Base-by-base conservation (phyloP, 2,113 vertebrate genomes). In the Sakesphorus luctuosus region DNA sequence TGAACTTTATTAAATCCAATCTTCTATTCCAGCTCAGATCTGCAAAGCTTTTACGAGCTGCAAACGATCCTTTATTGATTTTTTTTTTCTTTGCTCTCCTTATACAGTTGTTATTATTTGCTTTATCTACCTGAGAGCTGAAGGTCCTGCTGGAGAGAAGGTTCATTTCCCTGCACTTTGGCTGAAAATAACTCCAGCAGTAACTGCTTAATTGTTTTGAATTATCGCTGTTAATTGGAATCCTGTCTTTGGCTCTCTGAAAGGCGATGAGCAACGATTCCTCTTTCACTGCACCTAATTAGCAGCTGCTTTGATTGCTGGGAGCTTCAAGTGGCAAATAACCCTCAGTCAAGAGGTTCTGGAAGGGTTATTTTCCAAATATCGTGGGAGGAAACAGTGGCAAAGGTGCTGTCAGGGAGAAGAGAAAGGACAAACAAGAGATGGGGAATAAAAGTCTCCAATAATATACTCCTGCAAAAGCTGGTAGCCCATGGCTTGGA, bases 201-300 rank as follows among this genome's bases (percentile, higher is more conserved):
- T 75, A 92, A 72, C 65, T 65, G 61, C 73, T 81, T 88, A 93
- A 95, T 93, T 95, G 83, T 89, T 96, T 68, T 84, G 86, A 96
- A 78, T 95, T 94, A 94, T 87, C 81, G 49, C 46, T 72, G 75
- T 90, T 94, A 92, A 96, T 91, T 90, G 65, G 63, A 40, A 77
- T 81, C 61, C 47, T 82, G 71, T 63, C 68, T 95, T 66, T 93
- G 82, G 80, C 89, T 88, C 3, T 7, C 76, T 84, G 76, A 63
- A 92, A 92, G 59, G 92, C 55, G 89, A 58, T 13, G 11, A 59
- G 87, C 52, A 80, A 65, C 12, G 14, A 59, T 67, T 86, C 74
- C 61, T 86, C 81, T 93, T 46, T 19, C 43, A 28, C 49, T 67
- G 76, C 46, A 43, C n/a, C 31, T 92, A 81, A 95, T 93, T 86